phyloP scores from a whole-genome alignment of 2,888 invertebrate genomes.

The Odontocerum albicorne region DNA sequence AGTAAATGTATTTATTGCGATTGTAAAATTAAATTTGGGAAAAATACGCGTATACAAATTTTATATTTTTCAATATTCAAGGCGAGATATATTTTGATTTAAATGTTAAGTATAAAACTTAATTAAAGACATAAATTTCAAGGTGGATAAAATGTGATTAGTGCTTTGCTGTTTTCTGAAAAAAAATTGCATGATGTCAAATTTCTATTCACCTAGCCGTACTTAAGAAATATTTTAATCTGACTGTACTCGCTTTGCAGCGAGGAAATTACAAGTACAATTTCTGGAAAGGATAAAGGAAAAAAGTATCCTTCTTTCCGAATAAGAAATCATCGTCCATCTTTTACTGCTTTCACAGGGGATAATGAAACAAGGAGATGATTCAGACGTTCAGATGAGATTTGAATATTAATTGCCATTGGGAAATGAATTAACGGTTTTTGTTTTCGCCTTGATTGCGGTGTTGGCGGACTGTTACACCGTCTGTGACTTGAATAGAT shows the following conservation, averaged over 20 bases:
- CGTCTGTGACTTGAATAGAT: slow-evolving; percentile 28
- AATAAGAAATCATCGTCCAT: slow-evolving; percentile 36
- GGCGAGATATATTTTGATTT: too few relatives aligned
- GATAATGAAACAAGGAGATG: slow-evolving; percentile 50
- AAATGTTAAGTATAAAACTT: too few relatives aligned
- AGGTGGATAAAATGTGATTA: too few relatives aligned
- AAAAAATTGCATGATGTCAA: too few relatives aligned
- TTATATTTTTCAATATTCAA: too few relatives aligned
- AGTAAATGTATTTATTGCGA: too few relatives aligned
- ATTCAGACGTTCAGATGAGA: slow-evolving; percentile 55
- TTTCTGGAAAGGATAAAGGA: slow-evolving; percentile 16
- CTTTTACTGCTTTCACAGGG: slow-evolving; percentile 16
- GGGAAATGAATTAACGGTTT: slow-evolving; percentile 57
- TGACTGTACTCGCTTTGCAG: slow-evolving; percentile 21
- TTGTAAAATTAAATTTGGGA: too few relatives aligned
- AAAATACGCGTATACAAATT: too few relatives aligned
- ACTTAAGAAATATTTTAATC: too few relatives aligned
- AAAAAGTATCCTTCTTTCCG: slow-evolving; percentile 28
- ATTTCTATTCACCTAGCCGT: too few relatives aligned
- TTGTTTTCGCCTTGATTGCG: slow-evolving; percentile 36
- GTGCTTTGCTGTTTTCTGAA: too few relatives aligned
- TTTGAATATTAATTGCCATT: slow-evolving; percentile 60
- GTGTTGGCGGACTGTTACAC: slow-evolving; percentile 23
- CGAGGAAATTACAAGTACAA: slow-evolving; percentile 26
- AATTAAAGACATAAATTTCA: too few relatives aligned